Base-by-base conservation (phyloP, 1,140 invertebrate genomes). In the Drosophila sproati region DNA sequence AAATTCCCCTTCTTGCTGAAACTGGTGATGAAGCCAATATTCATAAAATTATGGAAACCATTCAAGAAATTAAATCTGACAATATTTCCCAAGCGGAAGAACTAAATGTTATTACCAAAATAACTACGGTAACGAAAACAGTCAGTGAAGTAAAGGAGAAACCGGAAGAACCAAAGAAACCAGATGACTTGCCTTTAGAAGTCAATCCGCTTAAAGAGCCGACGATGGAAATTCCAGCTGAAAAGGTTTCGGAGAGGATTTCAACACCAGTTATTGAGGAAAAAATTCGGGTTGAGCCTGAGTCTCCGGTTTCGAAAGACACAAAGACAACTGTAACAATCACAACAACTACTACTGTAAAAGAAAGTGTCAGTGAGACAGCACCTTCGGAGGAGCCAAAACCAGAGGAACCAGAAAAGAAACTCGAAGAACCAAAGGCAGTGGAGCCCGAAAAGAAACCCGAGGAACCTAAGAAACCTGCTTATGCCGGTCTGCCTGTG, bases 401-500 rank as follows among this genome's bases (percentile, higher is more conserved):
- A 2, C n/a, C 29, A 35, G 43, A 43, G 37, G 54, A 66, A 60
- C 43, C 61, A 2, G 51, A 68, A 10, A 73, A 41, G 52, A 55
- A 28, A 6, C 1, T 0, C 20, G 20, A 20, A 20, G 20, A 61
- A 31, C 34, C 63, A 3, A 43, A 60, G 4, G 51, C n/a, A 47
- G 51, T 51, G 37, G 61, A 68, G 39, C 52, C 62, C 3, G 48
- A 60, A 20, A 75, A 82, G 32, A 47, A 32, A 77, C 54, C 48
- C 0, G 75, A 73, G 12, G 57, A 74, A 20, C 61, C 63, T 1
- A 77, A 74, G 52, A 89, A 83, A 70, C 57, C 71, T 56, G 83
- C 77, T 12, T 93, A 93, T 74, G 92, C 91, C 55, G 93, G 91
- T 20, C 80, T 93, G 37, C 92, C 93, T 57, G 92, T 93, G 43